These are phyloP conservation scores for Eolophus roseicapilla DNA, from an alignment of 2,113 vertebrate species.

Conservation along the genomic window DNA sequence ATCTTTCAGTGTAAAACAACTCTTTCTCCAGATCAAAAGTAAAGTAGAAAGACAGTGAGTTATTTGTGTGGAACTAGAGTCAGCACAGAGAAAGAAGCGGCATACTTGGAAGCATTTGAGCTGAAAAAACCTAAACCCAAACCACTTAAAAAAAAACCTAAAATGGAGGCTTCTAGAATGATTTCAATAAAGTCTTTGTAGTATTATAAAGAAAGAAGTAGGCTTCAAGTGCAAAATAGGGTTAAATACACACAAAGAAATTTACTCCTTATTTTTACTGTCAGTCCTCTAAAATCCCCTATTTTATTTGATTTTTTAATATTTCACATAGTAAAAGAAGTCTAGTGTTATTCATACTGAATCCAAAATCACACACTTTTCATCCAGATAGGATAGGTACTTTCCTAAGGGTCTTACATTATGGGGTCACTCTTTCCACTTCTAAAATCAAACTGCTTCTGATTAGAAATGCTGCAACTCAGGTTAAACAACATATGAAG, in stretches of 20 bases:
- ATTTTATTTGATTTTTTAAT: neutral
- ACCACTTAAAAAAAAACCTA: neutral
- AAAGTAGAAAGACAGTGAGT: conserved; percentile 12
- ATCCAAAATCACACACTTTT: neutral
- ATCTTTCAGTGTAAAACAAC: neutral
- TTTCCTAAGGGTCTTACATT: neutral
- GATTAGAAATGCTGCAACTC: neutral
- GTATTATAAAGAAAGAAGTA: neutral
- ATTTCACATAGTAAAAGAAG: neutral
- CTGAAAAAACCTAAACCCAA: neutral
- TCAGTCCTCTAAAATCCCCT: neutral
- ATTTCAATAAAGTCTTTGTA: neutral
- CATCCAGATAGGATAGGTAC: neutral
- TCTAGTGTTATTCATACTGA: neutral
- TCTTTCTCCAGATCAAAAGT: conserved; percentile 37
- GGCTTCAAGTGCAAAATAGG: neutral
- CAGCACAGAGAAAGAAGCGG: neutral
- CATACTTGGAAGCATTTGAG: neutral
- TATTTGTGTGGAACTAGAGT: neutral
- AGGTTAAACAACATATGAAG: neutral
- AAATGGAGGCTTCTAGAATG: neutral
- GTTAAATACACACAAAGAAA: neutral
- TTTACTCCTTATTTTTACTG: neutral
- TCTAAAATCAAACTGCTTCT: neutral
- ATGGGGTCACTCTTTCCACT: neutral